These are phyloP conservation scores for Drosophila littoralis DNA, from an alignment of 1,140 invertebrate species.

Conservation along the genomic window DNA sequence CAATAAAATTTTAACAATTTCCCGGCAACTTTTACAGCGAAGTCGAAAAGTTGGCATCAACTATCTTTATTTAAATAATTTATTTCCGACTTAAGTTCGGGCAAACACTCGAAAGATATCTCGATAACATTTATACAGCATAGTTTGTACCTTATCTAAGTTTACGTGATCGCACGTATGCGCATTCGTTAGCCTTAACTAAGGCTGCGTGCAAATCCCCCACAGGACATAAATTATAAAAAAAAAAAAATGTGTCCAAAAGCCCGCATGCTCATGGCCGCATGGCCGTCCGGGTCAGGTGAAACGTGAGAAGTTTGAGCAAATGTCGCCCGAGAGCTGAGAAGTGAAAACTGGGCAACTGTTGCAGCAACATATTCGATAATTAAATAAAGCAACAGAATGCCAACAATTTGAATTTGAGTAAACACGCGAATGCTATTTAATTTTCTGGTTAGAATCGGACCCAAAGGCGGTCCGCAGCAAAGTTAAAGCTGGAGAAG, in stretches of 20 bases:
- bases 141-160: conserved; percentile 61
- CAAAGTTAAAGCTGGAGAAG: conserved; percentile 10
- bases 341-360: conserved; percentile 42
- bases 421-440: conserved; percentile 58
- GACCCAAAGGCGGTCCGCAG: background rate
- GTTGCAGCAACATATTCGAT: conserved; percentile 71
- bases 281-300: conserved; percentile 32
- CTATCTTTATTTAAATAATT: conserved; percentile 13
- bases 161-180: conserved; percentile 77
- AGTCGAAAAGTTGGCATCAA: background rate
- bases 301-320: conserved; percentile 56
- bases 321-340: conserved; percentile 39
- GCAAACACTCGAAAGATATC: conserved; percentile 26
- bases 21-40: background rate
- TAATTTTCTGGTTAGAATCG: conserved; percentile 27
- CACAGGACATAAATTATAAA: conserved; percentile 70
- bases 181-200: conserved; percentile 73
- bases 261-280: conserved; percentile 22
- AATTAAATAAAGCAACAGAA: conserved; percentile 73
- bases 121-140: conserved; percentile 40
- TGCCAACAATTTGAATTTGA: conserved; percentile 59
- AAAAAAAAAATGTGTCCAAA: conserved; percentile 33
- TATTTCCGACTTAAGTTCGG: background rate
- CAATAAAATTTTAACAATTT: conserved; percentile 1
- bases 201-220: conserved; percentile 71